Evolutionary conservation across 2,797 vertebrate species (phyloP), one percentile per base, ranked within the genome.

Genomic region (Oryzias sinensis): DNA sequence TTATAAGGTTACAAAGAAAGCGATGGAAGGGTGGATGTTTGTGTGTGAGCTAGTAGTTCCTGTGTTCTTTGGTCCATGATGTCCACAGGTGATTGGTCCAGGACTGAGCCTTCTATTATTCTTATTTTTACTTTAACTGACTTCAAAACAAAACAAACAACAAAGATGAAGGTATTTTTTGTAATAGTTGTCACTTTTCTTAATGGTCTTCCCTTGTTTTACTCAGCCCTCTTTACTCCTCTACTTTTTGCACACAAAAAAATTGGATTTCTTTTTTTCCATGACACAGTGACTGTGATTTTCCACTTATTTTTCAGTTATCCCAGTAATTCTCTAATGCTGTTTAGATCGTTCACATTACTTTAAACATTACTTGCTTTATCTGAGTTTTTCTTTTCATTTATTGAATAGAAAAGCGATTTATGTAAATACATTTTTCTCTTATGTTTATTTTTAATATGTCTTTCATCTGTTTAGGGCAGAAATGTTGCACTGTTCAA

Each of bases 1-100:
- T 80, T 83, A 83, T 85, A 84, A 79, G 72, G 84, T 90, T 84
- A 86, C 83, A 78, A 44, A 64, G 67, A 65, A 68, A 67, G 49
- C 33, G 5, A 29, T 64, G 60, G 42, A 53, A 43, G 57, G 51
- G 49, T 59, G 44, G 14, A 6, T 44, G 16, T 44, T 7, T 44
- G 44, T 46, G 46, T 54, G 37, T 59, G 43, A 17, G 18, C 25
- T 43, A 22, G 33, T 56, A 44, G 60, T 47, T 65, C 61, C 60
- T 82, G 76, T 82, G 78, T 77, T 83, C 86, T 83, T 42, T 74
- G 75, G 74, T 68, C 74, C 70, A 60, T 81, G 71, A 82, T 81
- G 73, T 74, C 67, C 72, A 82, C 79, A 81, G 80, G 78, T 85
- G 73, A 80, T 78, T 54, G 65, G 45, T 65, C 62, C 73, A 62